Conservation (phyloP, 1,140 invertebrate genomes). For the Tetraneura akinire region DNA sequence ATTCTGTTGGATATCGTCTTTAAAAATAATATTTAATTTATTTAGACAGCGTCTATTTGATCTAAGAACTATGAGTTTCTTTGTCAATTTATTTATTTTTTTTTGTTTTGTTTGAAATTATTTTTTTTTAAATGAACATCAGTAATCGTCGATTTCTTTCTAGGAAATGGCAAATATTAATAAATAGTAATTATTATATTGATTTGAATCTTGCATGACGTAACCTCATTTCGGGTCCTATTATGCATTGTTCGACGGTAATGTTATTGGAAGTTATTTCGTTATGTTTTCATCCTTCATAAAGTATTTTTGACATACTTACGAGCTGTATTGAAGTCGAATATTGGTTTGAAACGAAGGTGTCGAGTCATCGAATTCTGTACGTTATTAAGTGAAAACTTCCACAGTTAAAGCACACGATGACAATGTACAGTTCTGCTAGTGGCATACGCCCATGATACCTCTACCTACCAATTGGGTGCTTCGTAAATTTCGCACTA, state of each 20-base stretch:
- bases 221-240: not conserved
- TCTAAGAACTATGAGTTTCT: too few species aligned
- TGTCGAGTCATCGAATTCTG: slow-evolving; percentile 47
- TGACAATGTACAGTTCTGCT: not conserved
- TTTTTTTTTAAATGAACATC: too few species aligned
- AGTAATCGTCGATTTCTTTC: too few species aligned
- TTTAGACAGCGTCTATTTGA: too few species aligned
- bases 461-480: not conserved
- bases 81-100: not conserved
- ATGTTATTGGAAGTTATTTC: not conserved
- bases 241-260: not conserved
- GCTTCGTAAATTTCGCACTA: not conserved
- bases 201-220: not conserved
- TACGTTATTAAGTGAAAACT: slow-evolving; percentile 46
- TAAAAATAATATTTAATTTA: too few species aligned
- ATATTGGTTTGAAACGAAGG: slow-evolving; percentile 47
- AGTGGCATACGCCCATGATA: too few species aligned
- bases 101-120: not conserved
- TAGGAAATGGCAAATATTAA: not conserved
- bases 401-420: not conserved
- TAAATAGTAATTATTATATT: too few species aligned
- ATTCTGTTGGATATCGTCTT: too few species aligned
- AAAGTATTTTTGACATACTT: slow-evolving; percentile 11
- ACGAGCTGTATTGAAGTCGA: slow-evolving; percentile 14
- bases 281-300: slow-evolving; percentile 33